Percentiles rank a stretch among this genome's conserved stretches.
phyloP scores from a whole-genome alignment of 2,113 vertebrate species.

The Neodontobutis hainanensis region DNA sequence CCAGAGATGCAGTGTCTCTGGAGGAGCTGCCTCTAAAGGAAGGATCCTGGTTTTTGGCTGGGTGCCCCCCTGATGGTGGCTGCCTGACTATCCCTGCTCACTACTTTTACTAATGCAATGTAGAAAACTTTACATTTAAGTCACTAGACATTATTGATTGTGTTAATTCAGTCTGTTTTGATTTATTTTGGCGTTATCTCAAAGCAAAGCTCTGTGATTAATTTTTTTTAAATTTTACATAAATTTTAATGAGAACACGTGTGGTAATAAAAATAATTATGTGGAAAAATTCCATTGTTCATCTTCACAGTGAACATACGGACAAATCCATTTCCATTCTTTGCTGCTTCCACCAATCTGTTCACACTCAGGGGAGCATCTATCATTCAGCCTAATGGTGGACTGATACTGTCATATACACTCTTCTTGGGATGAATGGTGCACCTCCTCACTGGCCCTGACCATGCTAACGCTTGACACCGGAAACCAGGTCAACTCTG shows the following conservation, averaged over 20 bases:
- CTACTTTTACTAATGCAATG: no score
- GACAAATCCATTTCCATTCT: slow-evolving; percentile 37
- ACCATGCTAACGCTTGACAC: slow-evolving; percentile 53
- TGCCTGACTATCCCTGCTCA: no score
- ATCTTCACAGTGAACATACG: slow-evolving; percentile 7
- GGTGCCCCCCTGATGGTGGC: no score
- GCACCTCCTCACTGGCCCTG: slow-evolving; percentile 38
- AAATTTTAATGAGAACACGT: slow-evolving; percentile 15
- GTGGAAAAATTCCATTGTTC: slow-evolving; percentile 14
- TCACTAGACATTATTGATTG: no score
- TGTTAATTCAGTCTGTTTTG: no score
- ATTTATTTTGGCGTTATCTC: no score
- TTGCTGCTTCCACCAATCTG: slow-evolving; percentile 52
- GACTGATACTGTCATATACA: slow-evolving; percentile 50
- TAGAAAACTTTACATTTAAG: no score
- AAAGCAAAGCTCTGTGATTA: no score
- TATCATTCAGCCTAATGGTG: slow-evolving; percentile 56
- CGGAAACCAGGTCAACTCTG: slow-evolving; percentile 64
- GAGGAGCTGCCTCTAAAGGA: no score
- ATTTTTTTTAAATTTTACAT: neutral
- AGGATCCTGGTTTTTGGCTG: no score
- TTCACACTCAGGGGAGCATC: slow-evolving; percentile 45
- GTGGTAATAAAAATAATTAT: neutral
- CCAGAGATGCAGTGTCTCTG: no score
- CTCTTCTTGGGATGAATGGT: slow-evolving; percentile 44